phyloP scores from a whole-genome alignment of 2,888 invertebrate species.

The Seira ritae region DNA sequence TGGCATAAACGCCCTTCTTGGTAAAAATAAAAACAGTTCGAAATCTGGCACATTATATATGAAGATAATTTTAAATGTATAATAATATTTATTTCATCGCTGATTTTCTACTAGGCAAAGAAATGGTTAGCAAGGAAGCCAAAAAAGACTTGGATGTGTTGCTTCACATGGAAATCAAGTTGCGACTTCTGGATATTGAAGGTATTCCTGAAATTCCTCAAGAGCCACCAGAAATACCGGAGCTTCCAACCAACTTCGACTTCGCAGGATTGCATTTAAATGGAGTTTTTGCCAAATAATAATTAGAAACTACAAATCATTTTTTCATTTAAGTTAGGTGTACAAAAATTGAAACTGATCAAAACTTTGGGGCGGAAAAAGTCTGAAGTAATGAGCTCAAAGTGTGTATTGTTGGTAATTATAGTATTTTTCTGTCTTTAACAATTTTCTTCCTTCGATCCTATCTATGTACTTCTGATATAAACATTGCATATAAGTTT shows the following conservation, averaged over 20 bases:
- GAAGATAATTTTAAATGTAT: no score
- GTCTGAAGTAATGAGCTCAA: no score
- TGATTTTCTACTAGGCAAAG: constrained; percentile 79
- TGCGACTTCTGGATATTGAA: constrained; percentile 94
- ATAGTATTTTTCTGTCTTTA: no score
- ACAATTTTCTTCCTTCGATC: no score
- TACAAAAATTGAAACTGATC: not conserved
- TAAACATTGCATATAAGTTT: no score
- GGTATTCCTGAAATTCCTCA: constrained; percentile 93
- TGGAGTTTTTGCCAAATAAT: constrained; percentile 39
- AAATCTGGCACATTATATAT: no score
- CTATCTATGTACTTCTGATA: no score
- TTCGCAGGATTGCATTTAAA: constrained; percentile 79
- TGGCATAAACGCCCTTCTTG: constrained; percentile 92
- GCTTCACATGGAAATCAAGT: constrained; percentile 96
- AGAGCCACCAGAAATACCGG: constrained; percentile 93
- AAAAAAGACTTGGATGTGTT: constrained; percentile 93
- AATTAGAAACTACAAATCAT: constrained; percentile 6
- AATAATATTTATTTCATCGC: no score
- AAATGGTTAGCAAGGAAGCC: constrained; percentile 92
- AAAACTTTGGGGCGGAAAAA: no score
- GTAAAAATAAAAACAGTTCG: constrained; percentile 74
- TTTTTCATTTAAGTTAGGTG: not conserved
- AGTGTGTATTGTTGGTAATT: no score
- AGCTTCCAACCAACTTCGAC: constrained; percentile 83